Conservation (phyloP, 2,113 vertebrate genomes). For the Lampris incognitus region DNA sequence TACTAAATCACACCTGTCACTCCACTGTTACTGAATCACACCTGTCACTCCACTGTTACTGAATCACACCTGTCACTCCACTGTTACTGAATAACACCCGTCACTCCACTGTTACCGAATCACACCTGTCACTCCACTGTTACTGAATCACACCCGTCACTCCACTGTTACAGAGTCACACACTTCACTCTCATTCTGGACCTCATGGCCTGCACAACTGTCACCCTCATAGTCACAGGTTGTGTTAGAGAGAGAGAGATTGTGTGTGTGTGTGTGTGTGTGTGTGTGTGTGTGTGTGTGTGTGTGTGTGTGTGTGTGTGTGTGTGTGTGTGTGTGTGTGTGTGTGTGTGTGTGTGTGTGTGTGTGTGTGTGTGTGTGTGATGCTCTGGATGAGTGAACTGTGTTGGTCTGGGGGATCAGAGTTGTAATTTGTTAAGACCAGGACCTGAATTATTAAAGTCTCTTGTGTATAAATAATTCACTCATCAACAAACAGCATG, state of each 20-base stretch:
- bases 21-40: too few species aligned
- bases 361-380: not conserved
- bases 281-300: too few species aligned
- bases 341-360: not conserved
- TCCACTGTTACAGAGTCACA: constrained; percentile 38
- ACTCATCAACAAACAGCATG: constrained; percentile 91
- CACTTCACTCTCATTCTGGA: not conserved
- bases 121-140: constrained; percentile 1
- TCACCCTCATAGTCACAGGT: constrained; percentile 16
- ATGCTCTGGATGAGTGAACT: constrained; percentile 49
- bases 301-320: too few species aligned
- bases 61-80: too few species aligned
- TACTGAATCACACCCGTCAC: constrained; percentile 36
- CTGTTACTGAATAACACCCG: too few species aligned
- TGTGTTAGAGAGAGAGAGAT: constrained; percentile 9
- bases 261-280: not conserved
- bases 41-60: too few species aligned
- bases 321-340: not conserved
- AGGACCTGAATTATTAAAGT: constrained; percentile 92
- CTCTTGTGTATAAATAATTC: constrained; percentile 93
- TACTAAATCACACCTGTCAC: too few species aligned
- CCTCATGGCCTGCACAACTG: constrained; percentile 39
- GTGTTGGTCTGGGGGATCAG: constrained; percentile 57
- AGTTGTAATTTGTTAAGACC: constrained; percentile 85
- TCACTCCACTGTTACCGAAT: constrained; percentile 17